These are phyloP conservation scores for Villa cingulata DNA, from an alignment of 2,888 invertebrate species.

Conservation along the genomic window DNA sequence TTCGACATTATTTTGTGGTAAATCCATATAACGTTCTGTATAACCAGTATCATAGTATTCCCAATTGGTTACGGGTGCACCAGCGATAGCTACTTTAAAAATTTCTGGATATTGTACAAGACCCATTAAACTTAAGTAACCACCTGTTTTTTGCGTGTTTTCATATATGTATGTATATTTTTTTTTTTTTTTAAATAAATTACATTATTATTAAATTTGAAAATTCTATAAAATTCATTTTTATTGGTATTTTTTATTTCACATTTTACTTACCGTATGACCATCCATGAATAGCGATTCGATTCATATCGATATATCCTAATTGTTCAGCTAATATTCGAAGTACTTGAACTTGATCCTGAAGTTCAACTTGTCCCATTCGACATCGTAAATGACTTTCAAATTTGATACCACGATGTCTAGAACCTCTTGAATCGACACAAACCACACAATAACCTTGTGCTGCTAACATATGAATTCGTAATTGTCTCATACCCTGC, in stretches of 20 bases:
- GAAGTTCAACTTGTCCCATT: conserved; percentile 88
- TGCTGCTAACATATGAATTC: conserved; percentile 89
- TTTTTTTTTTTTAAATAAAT: background rate
- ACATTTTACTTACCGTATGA: conserved; percentile 62
- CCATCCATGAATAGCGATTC: conserved; percentile 97
- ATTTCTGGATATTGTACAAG: conserved; percentile 83
- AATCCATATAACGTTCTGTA: conserved; percentile 93
- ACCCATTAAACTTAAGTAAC: conserved; percentile 90
- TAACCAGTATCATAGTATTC: conserved; percentile 96
- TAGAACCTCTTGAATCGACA: conserved; percentile 90
- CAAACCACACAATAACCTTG: conserved; percentile 93
- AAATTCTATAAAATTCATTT: too few relatives aligned
- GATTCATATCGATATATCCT: conserved; percentile 77
- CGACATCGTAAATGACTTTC: conserved; percentile 79
- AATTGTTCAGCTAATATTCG: conserved; percentile 70
- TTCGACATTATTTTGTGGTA: conserved; percentile 57
- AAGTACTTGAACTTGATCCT: conserved; percentile 91
- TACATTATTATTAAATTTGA: background rate
- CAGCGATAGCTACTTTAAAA: conserved; percentile 91
- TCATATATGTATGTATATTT: too few relatives aligned
- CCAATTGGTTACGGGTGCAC: conserved; percentile 97
- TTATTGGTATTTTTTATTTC: background rate
- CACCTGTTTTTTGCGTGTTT: too few relatives aligned
- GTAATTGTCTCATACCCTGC: conserved; percentile 78
- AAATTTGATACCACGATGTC: conserved; percentile 82